phyloP scores from a whole-genome alignment of 1,140 invertebrate species.

The Drosophila triauraria region DNA sequence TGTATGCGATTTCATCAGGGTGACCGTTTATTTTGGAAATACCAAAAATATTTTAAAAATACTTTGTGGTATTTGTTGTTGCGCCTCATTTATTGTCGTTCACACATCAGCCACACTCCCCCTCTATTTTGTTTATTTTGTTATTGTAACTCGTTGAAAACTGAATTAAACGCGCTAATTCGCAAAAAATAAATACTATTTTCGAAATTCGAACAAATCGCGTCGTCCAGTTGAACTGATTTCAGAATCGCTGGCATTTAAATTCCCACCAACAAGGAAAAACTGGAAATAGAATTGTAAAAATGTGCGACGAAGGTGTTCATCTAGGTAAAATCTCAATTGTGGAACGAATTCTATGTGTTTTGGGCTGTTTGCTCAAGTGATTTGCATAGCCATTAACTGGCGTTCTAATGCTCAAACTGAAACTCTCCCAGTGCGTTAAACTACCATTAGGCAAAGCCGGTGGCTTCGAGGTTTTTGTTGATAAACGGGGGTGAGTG shows the following conservation, averaged over 20 bases:
- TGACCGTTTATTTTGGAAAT: no score
- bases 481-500: background rate
- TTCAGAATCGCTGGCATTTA: constrained; percentile 16
- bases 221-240: background rate
- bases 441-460: constrained; percentile 39
- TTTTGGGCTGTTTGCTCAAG: constrained; percentile 15
- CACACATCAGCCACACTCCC: no score
- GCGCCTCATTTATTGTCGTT: no score
- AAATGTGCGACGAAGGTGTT: constrained; percentile 55
- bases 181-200: background rate
- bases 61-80: no score
- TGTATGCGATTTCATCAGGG: no score
- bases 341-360: background rate
- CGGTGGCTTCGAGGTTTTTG: constrained; percentile 6
- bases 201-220: background rate
- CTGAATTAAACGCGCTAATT: constrained; percentile 10
- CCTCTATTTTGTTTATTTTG: constrained; percentile 16
- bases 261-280: constrained; percentile 4
- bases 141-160: constrained; percentile 17
- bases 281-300: constrained; percentile 8
- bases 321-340: constrained; percentile 45
- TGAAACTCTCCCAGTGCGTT: constrained; percentile 10
- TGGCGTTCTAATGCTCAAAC: constrained; percentile 4
- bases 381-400: constrained; percentile 43
- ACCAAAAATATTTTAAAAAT: no score